Conservation (phyloP, 2,888 invertebrate species). For the Idaea straminata region DNA sequence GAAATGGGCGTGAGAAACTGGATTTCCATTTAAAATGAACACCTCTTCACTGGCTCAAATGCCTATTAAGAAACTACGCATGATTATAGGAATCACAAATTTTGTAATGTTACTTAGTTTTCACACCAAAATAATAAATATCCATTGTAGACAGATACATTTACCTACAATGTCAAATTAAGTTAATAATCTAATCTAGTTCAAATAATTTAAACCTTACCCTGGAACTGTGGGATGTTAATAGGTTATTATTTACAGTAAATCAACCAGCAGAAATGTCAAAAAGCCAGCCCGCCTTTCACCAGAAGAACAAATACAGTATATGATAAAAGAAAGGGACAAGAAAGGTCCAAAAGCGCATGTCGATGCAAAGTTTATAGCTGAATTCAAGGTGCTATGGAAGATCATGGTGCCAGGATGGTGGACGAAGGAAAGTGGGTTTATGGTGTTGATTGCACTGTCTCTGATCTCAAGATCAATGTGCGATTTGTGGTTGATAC, state of each 20-base stretch:
- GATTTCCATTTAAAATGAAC: neutral
- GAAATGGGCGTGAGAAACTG: neutral
- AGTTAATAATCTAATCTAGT: too few species aligned
- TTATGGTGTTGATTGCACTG: slow-evolving; percentile 86
- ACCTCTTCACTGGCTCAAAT: neutral
- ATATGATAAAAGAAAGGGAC: slow-evolving; percentile 87
- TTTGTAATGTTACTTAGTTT: neutral
- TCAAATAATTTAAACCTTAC: neutral
- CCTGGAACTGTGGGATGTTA: neutral
- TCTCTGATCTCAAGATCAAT: slow-evolving; percentile 93
- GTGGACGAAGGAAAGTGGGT: slow-evolving; percentile 87
- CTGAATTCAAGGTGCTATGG: slow-evolving; percentile 84
- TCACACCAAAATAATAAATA: neutral
- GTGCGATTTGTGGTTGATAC: slow-evolving; percentile 98
- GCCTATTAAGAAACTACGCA: neutral
- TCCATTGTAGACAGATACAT: neutral
- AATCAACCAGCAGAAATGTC: slow-evolving; percentile 36
- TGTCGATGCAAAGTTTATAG: slow-evolving; percentile 87
- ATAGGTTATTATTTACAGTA: slow-evolving; percentile 28
- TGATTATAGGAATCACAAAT: neutral
- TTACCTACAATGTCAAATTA: too few species aligned
- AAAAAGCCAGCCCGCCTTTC: slow-evolving; percentile 44
- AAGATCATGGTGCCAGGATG: slow-evolving; percentile 90
- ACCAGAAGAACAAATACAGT: slow-evolving; percentile 87
- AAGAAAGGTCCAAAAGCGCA: slow-evolving; percentile 84